A percentile compares a stretch with the other conserved stretches of the same genome.
phyloP scores from a whole-genome alignment of 1,140 invertebrate genomes.

The Eumaeus atala region DNA sequence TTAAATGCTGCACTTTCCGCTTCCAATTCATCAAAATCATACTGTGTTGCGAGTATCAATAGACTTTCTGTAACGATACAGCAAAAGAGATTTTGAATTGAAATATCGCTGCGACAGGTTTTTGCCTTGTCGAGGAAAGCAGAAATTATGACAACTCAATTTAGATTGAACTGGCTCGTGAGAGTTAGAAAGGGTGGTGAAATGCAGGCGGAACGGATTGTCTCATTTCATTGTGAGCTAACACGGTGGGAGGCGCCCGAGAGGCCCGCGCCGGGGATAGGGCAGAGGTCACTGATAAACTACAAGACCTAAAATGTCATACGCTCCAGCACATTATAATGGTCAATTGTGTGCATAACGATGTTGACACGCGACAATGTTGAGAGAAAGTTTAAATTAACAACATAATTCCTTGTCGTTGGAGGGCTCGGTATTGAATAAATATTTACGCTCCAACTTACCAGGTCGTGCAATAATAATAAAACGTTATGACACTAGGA shows the following conservation, averaged over 20 bases:
- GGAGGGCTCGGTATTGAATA: constrained; percentile 12
- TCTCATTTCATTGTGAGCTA: constrained; percentile 42
- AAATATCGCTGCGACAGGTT: constrained; percentile 11
- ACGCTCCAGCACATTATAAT: constrained; percentile 10
- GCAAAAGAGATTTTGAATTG: constrained; percentile 8
- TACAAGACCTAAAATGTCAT: constrained; percentile 29
- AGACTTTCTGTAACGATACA: constrained; percentile 11
- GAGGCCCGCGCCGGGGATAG: constrained; percentile 24
- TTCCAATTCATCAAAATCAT: constrained; percentile 30
- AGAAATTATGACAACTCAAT: constrained; percentile 58
- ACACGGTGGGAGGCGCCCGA: constrained; percentile 35
- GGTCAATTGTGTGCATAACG: constrained; percentile 12
- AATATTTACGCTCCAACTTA: constrained; percentile 14
- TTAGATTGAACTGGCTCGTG: constrained; percentile 43
- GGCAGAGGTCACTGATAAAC: constrained; percentile 38
- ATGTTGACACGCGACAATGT: constrained; percentile 28
- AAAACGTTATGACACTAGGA: constrained; percentile 13
- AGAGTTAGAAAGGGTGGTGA: constrained; percentile 49
- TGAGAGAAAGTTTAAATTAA: constrained; percentile 46
- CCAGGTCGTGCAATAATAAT: constrained; percentile 5
- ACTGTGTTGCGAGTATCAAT: neutral
- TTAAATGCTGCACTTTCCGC: constrained; percentile 45
- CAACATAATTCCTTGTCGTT: constrained; percentile 17
- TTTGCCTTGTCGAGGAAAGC: constrained; percentile 34
- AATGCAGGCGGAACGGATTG: constrained; percentile 52